Evolutionary conservation across 2,113 vertebrate genomes (phyloP), one percentile per base, ranked within the genome.

Genomic region (Phalacrocorax pelagicus): DNA sequence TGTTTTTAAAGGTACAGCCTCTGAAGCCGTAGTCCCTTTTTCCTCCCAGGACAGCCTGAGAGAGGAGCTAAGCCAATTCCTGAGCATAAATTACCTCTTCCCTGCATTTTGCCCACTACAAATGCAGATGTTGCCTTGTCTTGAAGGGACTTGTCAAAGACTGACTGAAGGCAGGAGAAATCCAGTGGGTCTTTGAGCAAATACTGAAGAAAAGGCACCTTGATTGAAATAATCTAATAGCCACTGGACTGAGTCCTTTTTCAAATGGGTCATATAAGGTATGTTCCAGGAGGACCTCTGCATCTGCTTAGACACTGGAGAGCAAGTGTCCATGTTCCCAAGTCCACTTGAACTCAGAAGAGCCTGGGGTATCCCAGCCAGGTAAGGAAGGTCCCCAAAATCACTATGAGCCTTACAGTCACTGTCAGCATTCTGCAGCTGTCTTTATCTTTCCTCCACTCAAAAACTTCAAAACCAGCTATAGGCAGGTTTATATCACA

Each of bases 1-100:
- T 94, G 81, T 81, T 96, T 95, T 94, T 95, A 93, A 96, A 97
- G 87, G 69, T 44, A 92, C 70, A 95, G 94, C 42, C 65, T 92
- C 70, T 63, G 67, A 84, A 73, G 24, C 86, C 34, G 1, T 38
- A 72, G 86, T 80, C 67, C 67, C 29, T 86, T 74, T 72, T 77
- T 71, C 59, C 72, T 81, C 12, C 1, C 75, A 91, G 67, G 66
- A 83, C 30, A 62, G 40, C 51, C 6, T 74, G 38, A 92, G 89
- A 67, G n/a, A 84, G 58, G 44, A 86, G 34, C 29, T 82, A 78
- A 91, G 26, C 14, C 59, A 87, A 5, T 77, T 95, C 55, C 51
- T 65, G 55, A 40, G 49, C 54, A 40, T 42, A 58, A 73, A 7
- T 22, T 80, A 4, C 62, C 42, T 81, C 66, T 88, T 77, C 51